Conservation (phyloP, 92 coral and sea anemone species). For the Epizoanthus fatuus region DNA sequence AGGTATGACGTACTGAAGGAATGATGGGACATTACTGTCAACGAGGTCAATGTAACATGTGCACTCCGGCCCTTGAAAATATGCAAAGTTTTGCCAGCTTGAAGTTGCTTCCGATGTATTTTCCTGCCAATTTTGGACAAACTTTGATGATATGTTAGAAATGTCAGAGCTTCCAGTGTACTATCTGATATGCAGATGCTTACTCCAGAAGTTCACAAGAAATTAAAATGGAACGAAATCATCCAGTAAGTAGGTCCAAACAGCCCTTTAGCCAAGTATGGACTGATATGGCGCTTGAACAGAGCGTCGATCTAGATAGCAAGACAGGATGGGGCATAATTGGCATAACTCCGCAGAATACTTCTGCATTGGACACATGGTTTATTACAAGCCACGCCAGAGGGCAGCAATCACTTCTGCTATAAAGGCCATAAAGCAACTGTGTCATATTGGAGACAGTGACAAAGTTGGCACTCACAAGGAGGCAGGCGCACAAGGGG, state of each 20-base stretch:
- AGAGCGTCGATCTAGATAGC: slow-evolving; percentile 75
- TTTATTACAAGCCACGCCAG: slow-evolving; percentile 66
- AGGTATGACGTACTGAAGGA: no score
- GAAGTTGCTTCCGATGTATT: no score
- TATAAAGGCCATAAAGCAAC: slow-evolving; percentile 11
- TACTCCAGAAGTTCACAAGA: neutral
- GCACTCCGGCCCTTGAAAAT: no score
- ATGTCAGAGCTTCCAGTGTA: no score
- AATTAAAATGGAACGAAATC: no score
- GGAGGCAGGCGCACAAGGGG: slow-evolving; percentile 61
- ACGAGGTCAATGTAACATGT: no score
- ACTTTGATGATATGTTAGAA: no score
- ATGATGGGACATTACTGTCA: no score
- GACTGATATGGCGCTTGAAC: slow-evolving; percentile 23
- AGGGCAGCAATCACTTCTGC: slow-evolving; percentile 59
- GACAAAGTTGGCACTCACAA: slow-evolving; percentile 69
- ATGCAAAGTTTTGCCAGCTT: no score
- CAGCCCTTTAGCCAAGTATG: slow-evolving; percentile 79
- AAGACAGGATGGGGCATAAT: slow-evolving; percentile 74
- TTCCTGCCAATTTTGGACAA: no score
- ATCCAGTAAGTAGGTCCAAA: no score
- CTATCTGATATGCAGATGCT: no score
- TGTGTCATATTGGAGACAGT: slow-evolving; percentile 45
- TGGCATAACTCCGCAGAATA: slow-evolving; percentile 68
- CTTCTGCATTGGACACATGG: slow-evolving; percentile 61